Conservation (phyloP, 2,797 vertebrate genomes). For the Esox masquinongy region DNA sequence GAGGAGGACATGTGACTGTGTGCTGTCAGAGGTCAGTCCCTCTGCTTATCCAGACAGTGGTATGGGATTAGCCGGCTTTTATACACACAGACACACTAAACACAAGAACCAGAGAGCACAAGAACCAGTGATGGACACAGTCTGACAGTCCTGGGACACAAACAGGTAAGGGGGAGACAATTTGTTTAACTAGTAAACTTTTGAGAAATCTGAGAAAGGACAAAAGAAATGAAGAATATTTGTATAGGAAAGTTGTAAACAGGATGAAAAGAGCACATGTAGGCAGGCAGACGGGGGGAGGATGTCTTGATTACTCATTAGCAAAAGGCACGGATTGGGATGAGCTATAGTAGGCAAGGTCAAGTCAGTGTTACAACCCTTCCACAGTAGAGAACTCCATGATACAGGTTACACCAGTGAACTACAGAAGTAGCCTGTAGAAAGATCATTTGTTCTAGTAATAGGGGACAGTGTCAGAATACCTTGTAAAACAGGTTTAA, state of each 20-base stretch:
- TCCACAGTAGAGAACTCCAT: not conserved
- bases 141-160: constrained; percentile 23
- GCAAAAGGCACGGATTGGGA: constrained; percentile 40
- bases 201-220: not conserved
- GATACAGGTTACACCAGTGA: not conserved
- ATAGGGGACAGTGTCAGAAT: constrained; percentile 51
- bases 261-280: constrained; percentile 9
- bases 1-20: not conserved
- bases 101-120: not conserved
- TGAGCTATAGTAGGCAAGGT: not conserved
- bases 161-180: constrained; percentile 44
- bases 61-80: constrained; percentile 64
- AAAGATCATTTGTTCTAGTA: constrained; percentile 37
- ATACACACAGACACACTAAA: constrained; percentile 8
- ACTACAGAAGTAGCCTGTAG: not conserved
- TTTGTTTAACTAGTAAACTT: not conserved
- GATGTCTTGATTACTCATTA: constrained; percentile 66
- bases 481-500: constrained; percentile 36
- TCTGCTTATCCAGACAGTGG: constrained; percentile 31
- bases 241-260: not conserved
- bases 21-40: constrained; percentile 26
- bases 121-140: constrained; percentile 24
- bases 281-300: constrained; percentile 38
- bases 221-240: not conserved
- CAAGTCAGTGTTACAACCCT: constrained; percentile 26